phyloP scores from a whole-genome alignment of 2,888 invertebrate species.

The Ferrisia virgata region DNA sequence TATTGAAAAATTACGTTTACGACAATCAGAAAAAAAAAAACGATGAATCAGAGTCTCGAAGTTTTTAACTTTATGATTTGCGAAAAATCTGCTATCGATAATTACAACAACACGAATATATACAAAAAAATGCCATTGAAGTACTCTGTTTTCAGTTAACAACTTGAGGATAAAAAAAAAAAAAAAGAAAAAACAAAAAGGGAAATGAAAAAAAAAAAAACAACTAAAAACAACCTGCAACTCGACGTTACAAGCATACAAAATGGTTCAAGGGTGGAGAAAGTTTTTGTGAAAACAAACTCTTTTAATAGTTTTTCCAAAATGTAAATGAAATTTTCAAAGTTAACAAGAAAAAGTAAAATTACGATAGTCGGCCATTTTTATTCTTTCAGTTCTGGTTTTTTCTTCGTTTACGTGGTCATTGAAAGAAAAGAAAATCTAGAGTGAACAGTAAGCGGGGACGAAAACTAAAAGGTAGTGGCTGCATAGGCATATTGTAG shows the following conservation, averaged over 20 bases:
- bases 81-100: background rate
- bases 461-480: background rate
- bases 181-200: background rate
- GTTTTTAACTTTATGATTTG: background rate
- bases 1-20: background rate
- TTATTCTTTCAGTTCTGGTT: background rate
- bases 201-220: background rate
- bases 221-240: background rate
- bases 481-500: too few species aligned
- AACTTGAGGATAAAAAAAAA: background rate
- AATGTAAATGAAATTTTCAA: conserved; percentile 12
- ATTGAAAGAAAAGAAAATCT: too few species aligned
- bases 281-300: conserved; percentile 3
- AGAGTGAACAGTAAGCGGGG: background rate
- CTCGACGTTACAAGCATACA: background rate
- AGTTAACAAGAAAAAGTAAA: background rate
- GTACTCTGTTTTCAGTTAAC: background rate
- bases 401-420: background rate
- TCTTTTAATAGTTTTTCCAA: background rate
- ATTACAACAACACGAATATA: background rate
- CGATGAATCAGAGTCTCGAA: background rate
- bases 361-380: conserved; percentile 9
- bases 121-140: background rate
- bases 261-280: background rate
- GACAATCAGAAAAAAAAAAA: background rate